Evolutionary conservation across 2,113 vertebrate genomes (phyloP).

Genomic region (Dascyllus trimaculatus): DNA sequence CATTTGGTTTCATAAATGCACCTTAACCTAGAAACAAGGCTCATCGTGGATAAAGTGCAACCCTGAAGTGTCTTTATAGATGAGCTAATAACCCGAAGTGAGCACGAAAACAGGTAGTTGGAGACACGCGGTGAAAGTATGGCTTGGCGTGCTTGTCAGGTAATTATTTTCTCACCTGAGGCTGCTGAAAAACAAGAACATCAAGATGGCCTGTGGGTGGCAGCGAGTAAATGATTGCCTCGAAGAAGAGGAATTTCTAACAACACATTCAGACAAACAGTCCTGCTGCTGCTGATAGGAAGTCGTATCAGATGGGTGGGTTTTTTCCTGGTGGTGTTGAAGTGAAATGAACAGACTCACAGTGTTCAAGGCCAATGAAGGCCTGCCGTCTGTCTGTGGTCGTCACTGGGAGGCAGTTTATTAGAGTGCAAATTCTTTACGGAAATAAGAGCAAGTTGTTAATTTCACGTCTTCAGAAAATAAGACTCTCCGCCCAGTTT

Average conservation of each 20-base stretch:
- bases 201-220: background rate
- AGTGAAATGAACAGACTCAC: background rate
- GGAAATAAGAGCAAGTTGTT: too few relatives aligned
- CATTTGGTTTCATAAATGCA: too few relatives aligned
- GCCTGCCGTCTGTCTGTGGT: too few relatives aligned
- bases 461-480: too few relatives aligned
- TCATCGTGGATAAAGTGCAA: background rate
- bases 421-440: too few relatives aligned
- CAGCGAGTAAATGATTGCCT: constrained; percentile 44
- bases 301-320: background rate
- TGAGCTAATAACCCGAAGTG: constrained; percentile 9
- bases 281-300: background rate
- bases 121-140: background rate
- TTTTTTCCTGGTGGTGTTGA: background rate
- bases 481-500: too few relatives aligned
- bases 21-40: background rate
- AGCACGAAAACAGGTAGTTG: background rate
- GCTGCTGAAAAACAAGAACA: constrained; percentile 8
- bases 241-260: background rate
- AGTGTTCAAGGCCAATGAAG: background rate
- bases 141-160: background rate
- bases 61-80: background rate
- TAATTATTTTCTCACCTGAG: constrained; percentile 52
- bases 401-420: too few relatives aligned
- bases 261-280: constrained; percentile 11